Percentiles rank a stretch among this genome's conserved stretches.
phyloP scores from a whole-genome alignment of 2,797 vertebrate genomes.

The Urosaurus nigricauda region DNA sequence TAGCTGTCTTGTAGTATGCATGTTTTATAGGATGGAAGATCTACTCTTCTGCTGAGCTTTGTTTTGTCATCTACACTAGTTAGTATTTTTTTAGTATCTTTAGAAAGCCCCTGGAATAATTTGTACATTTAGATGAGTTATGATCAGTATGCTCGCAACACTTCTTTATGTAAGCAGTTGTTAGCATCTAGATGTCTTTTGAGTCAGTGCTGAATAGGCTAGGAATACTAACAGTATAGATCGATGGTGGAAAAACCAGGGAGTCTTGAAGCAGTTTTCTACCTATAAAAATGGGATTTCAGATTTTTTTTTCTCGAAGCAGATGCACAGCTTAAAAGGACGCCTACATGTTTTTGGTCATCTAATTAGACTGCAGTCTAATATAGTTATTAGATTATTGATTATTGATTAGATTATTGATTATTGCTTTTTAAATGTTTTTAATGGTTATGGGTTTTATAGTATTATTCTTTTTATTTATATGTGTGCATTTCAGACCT shows the following conservation, averaged over 20 bases:
- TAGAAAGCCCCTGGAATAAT: not conserved
- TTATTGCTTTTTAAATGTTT: not conserved
- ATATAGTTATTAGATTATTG: not conserved
- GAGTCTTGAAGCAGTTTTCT: not conserved
- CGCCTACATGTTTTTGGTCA: not conserved
- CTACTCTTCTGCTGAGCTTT: not conserved
- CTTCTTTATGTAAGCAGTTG: not conserved
- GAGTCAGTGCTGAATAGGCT: not conserved
- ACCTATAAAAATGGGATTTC: not conserved
- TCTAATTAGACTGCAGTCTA: not conserved
- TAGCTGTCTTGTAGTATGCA: not conserved
- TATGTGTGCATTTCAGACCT: not conserved
- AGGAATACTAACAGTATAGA: not conserved
- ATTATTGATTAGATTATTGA: too few species aligned
- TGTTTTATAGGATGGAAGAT: not conserved
- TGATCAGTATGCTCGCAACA: not conserved
- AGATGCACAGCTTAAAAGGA: not conserved
- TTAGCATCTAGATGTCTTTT: not conserved
- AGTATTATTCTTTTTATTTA: not conserved
- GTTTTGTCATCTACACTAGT: not conserved
- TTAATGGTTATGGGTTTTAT: not conserved
- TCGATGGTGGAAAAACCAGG: not conserved
- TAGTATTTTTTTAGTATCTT: not conserved
- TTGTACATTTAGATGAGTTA: not conserved
- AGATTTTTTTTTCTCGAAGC: not conserved